Evolutionary conservation across 2,797 vertebrate species (phyloP).

Genomic region (Arrhamphus sclerolepis): DNA sequence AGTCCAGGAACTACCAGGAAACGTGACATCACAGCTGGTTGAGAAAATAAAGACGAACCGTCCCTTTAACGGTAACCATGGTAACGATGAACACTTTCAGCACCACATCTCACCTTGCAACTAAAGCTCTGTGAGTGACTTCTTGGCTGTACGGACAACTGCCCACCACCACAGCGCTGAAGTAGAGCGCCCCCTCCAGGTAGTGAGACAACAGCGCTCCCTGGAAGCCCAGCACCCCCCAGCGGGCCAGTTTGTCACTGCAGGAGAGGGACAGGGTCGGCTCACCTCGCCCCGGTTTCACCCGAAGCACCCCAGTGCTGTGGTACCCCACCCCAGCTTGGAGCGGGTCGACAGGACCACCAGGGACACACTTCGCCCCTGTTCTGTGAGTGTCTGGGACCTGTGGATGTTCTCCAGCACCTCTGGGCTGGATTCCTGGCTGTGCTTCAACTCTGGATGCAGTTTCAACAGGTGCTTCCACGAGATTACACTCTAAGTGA

Average conservation of each 20-base stretch:
- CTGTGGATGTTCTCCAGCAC: neutral
- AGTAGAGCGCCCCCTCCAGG: slow-evolving; percentile 87
- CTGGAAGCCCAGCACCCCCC: slow-evolving; percentile 92
- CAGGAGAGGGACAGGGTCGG: slow-evolving; percentile 92
- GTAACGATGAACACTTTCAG: too few relatives aligned
- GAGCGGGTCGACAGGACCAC: slow-evolving; percentile 77
- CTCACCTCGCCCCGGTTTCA: slow-evolving; percentile 93
- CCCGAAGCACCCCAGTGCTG: slow-evolving; percentile 82
- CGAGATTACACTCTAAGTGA: neutral
- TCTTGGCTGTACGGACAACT: slow-evolving; percentile 86
- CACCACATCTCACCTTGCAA: slow-evolving; percentile 75
- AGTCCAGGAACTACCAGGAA: too few relatives aligned
- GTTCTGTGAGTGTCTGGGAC: slow-evolving; percentile 87
- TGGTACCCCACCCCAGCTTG: slow-evolving; percentile 85
- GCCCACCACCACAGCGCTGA: slow-evolving; percentile 86
- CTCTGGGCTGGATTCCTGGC: neutral
- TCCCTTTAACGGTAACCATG: too few relatives aligned
- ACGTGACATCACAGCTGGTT: too few relatives aligned
- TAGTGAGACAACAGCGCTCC: slow-evolving; percentile 93
- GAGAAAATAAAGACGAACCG: too few relatives aligned
- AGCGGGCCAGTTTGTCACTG: slow-evolving; percentile 94
- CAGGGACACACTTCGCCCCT: slow-evolving; percentile 91
- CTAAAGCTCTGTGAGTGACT: slow-evolving; percentile 86
- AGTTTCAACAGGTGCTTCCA: neutral
- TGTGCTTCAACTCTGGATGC: neutral